Conservation (phyloP, 2,797 vertebrate genomes). For the Pangasius sanitwongsei region DNA sequence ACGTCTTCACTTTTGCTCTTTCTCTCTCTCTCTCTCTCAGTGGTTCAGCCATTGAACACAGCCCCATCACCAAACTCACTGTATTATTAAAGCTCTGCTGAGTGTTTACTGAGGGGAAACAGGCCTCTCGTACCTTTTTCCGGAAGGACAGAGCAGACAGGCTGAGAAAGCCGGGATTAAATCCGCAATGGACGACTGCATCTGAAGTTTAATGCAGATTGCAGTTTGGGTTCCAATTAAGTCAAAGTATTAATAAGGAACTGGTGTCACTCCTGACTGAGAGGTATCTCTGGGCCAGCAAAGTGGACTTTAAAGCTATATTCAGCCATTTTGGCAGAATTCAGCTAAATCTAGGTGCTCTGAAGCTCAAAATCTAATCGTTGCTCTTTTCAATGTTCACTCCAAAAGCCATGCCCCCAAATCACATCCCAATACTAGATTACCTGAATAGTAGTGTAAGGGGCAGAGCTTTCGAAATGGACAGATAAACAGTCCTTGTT, state of each 20-base stretch:
- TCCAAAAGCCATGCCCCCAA: no score
- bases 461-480: background rate
- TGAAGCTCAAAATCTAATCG: background rate
- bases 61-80: conserved; percentile 33
- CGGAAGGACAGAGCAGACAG: background rate
- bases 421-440: background rate
- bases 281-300: background rate
- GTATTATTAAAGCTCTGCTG: conserved; percentile 63
- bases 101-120: conserved; percentile 28
- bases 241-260: background rate
- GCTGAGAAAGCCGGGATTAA: background rate
- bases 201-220: background rate
- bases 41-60: conserved; percentile 24
- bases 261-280: background rate
- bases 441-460: background rate
- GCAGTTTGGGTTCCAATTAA: background rate
- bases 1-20: background rate
- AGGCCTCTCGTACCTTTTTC: background rate
- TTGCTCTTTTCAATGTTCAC: background rate
- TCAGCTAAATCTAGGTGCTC: background rate
- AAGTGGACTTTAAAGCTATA: background rate
- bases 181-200: background rate
- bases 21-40: conserved; percentile 18
- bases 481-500: background rate
- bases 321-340: background rate